Percentiles rank a stretch among this genome's conserved stretches.
phyloP scores from a whole-genome alignment of 1,140 invertebrate genomes.

The Drosophila rhopaloa region DNA sequence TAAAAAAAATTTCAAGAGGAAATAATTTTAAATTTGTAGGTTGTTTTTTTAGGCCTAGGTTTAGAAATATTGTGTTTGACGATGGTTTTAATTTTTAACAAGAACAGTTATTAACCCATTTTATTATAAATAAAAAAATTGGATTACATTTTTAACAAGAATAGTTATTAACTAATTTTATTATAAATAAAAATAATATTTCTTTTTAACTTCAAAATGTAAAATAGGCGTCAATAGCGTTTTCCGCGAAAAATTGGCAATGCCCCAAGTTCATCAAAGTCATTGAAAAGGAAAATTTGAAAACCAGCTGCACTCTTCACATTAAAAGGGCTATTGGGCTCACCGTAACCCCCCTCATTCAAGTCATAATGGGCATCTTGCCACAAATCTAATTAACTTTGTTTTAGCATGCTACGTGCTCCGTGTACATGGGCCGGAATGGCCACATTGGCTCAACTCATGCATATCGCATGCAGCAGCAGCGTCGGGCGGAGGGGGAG shows the following conservation, averaged over 20 bases:
- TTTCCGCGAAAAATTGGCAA: background rate
- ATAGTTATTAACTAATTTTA: no score
- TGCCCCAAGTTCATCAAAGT: constrained; percentile 1
- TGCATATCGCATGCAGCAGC: constrained; percentile 54
- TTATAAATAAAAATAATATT: no score
- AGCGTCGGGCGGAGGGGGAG: background rate
- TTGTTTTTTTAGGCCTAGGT: no score
- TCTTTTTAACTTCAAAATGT: no score
- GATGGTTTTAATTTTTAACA: no score
- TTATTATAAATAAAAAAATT: no score
- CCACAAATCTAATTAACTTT: constrained; percentile 82
- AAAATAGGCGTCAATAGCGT: background rate
- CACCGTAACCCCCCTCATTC: constrained; percentile 1
- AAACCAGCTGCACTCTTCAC: constrained; percentile 59
- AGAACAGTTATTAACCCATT: no score
- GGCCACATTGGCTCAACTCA: constrained; percentile 53
- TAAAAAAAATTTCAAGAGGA: no score
- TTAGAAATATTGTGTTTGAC: no score
- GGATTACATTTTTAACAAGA: no score
- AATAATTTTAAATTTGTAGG: no score
- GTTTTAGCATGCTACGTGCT: constrained; percentile 75
- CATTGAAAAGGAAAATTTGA: constrained; percentile 59
- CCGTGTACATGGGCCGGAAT: constrained; percentile 55
- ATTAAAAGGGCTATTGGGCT: constrained; percentile 58
- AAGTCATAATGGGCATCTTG: constrained; percentile 76